Evolutionary conservation across 2,113 vertebrate species (phyloP).

Genomic region (Microcebus tavaratra): DNA sequence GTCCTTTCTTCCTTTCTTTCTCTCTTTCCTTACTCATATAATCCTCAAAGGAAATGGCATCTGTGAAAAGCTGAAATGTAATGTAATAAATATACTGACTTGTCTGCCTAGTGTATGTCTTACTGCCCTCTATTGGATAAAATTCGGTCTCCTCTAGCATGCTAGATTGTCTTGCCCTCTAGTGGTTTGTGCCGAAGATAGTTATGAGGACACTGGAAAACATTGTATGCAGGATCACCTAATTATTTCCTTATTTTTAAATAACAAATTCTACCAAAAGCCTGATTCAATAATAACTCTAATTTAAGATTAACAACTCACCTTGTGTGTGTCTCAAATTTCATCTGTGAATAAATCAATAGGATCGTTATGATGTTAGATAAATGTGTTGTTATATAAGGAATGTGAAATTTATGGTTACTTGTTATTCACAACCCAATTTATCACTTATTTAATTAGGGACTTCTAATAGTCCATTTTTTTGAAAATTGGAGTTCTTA

Average conservation of each 20-base stretch:
- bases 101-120: background rate
- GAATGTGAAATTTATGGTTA: background rate
- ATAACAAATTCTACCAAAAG: slow-evolving; percentile 27
- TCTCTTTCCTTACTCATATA: background rate
- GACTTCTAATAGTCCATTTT: background rate
- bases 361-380: background rate
- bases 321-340: background rate
- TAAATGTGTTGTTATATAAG: background rate
- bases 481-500: background rate
- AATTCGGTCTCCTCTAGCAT: slow-evolving; percentile 20
- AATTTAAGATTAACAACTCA: background rate
- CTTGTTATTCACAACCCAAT: background rate
- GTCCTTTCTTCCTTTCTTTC: background rate
- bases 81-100: too few relatives aligned
- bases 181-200: slow-evolving; percentile 43
- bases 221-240: background rate
- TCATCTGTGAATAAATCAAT: background rate
- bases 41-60: background rate
- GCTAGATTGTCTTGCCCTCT: slow-evolving; percentile 58
- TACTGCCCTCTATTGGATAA: slow-evolving; percentile 53
- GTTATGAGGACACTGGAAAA: background rate
- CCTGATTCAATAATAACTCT: background rate
- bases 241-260: slow-evolving; percentile 5
- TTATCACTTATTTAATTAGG: background rate
- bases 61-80: background rate